Base-by-base conservation (phyloP, 2,113 vertebrate species). In the Coreoperca whiteheadi region DNA sequence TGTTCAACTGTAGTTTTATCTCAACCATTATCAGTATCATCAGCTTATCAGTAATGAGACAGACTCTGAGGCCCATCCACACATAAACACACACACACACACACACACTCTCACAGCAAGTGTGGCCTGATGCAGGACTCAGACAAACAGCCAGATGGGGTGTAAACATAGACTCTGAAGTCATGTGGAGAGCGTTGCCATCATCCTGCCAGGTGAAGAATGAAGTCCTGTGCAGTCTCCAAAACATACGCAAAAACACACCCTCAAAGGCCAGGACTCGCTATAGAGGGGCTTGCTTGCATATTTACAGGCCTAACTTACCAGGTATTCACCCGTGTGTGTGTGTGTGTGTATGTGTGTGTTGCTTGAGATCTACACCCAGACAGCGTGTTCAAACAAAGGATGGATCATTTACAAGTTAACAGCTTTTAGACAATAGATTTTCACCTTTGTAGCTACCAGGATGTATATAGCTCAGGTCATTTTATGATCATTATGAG, bases 131-230 rank as follows among this genome's bases (percentile, higher is more conserved):
- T 87, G 89, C 90, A 89, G 89, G 87, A 91, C 94, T 82, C 91
- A 86, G 92, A 95, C 90, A 88, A 91, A 95, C 91, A 95, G 94
- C 95, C 95, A 96, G 96, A 96, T 95, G 94, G 95, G 91, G 87
- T 92, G 92, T 95, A 95, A 96, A 96, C 93, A 95, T 91, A 94
- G 88, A 88, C 90, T 90, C 84, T 81, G 90, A 95, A 92, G 93
- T 91, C 94, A 82, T 94, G 92, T 90, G 87, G 95, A 91, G 94
- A 95, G 94, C 90, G 91, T 89, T 91, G 90, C 94, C 92, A 94
- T 94, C 92, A 94, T 90, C 88, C 93, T 92, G 91, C 93, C 92
- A 94, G 92, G 90, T 95, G 94, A 96, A 91, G 88, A 94, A 96
- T 96, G 95, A 91, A 93, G 93, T 93, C 92, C 91, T 91, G 84